Evolutionary conservation across 2,888 invertebrate genomes (phyloP), one percentile per base, ranked within the genome.

Genomic region (Platycnemis pennipes): DNA sequence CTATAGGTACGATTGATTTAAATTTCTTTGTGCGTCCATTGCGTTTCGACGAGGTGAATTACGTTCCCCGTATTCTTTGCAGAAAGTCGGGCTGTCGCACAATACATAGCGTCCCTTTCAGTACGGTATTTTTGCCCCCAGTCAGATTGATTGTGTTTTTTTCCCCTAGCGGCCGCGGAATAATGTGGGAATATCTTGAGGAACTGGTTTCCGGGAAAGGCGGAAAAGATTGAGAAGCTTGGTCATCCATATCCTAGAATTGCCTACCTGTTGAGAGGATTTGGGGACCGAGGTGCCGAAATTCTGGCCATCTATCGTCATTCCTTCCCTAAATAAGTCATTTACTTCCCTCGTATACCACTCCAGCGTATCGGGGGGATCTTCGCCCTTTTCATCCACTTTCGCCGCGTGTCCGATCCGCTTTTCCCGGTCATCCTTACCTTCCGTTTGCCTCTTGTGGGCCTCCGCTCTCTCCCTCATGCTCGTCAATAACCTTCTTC

Each of bases 161-260:
- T 37, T 26, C 77, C 2, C 37, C 37, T 4, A 37, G 77, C 16
- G 77, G 77, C 13, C 77, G 0, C 77, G 77, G 77, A 77, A 37
- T 77, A 89, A 42, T 91, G 87, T 44, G 91, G 63, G 44, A 42
- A 91, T 77, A 77, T 77, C 91, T 42, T n/a, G 91, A 44, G 42
- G 91, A 42, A 53, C 42, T 69, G 44, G 22, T 42, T 89, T 56
- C 42, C 44, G 44, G 63, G 69, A 91, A 69, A 63, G 22, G 63
- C 77, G 91, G 63, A 91, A 69, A 63, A 91, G 91, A 63, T 91
- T 69, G 56, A 91, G 91, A 91, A 53, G 63, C 63, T 16, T 63
- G 91, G 91, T 69, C 91, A 91, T 91, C 91, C 91, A 91, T 91
- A 91, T 91, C 91, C 91, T 26, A 56, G 91, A 91, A 91, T 91